Percentiles rank a stretch among this genome's conserved stretches.
Evolutionary conservation across 2,797 vertebrate species (phyloP).

Genomic region (Stomatorhinus walkeri): DNA sequence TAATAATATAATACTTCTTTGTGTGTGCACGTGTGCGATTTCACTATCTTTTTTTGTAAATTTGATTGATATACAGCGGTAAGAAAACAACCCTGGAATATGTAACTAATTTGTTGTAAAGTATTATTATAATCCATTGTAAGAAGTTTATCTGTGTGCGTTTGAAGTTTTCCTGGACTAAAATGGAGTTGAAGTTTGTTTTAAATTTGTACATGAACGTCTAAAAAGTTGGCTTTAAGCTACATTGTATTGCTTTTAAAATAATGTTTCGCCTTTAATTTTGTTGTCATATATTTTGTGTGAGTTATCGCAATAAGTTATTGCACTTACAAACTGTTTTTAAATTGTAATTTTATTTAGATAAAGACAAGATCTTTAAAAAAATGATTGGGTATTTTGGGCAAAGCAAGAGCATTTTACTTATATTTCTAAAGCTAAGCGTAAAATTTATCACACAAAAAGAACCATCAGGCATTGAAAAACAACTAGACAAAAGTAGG

Average conservation of each 20-base stretch:
- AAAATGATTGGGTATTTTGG: background rate
- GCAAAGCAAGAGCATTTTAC: background rate
- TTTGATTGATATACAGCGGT: constrained; percentile 53
- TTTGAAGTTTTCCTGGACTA: constrained; percentile 42
- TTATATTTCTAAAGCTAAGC: background rate
- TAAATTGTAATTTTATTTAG: constrained; percentile 28
- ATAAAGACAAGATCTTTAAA: constrained; percentile 31
- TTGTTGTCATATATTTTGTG: constrained; percentile 45
- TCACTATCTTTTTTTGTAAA: constrained; percentile 51
- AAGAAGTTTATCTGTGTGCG: constrained; percentile 46
- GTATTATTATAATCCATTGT: constrained; percentile 52
- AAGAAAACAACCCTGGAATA: constrained; percentile 40
- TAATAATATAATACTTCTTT: constrained; percentile 42
- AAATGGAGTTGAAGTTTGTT: constrained; percentile 40
- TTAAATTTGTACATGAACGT: constrained; percentile 21
- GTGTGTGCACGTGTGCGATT: constrained; percentile 45
- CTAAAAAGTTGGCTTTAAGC: constrained; percentile 46
- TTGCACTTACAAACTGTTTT: constrained; percentile 66
- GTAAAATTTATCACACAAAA: background rate
- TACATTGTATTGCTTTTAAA: constrained; percentile 46
- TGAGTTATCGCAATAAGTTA: constrained; percentile 68
- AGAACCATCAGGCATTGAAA: background rate
- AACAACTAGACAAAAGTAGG: background rate
- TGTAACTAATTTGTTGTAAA: constrained; percentile 39
- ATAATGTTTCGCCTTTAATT: constrained; percentile 56